A percentile compares a stretch with the other conserved stretches of the same genome.
Evolutionary conservation across 2,888 invertebrate genomes (phyloP).

Genomic region (Zaprionus obscuricornis): DNA sequence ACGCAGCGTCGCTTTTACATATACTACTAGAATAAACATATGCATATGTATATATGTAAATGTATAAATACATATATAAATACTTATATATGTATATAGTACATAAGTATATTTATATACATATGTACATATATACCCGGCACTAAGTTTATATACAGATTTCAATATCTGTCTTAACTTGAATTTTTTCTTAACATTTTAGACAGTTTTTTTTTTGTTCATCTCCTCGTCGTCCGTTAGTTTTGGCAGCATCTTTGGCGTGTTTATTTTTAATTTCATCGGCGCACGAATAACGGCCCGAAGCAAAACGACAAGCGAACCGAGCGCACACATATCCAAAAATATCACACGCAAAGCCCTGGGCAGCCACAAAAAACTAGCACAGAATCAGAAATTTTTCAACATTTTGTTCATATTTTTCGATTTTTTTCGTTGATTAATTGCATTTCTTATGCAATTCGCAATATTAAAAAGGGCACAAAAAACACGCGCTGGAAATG

Average conservation of each 20-base stretch:
- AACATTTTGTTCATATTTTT: constrained; percentile 65
- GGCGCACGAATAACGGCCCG: constrained; percentile 64
- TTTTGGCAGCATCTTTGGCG: constrained; percentile 68
- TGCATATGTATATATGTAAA: neutral
- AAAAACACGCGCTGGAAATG: constrained; percentile 43
- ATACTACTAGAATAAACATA: no score
- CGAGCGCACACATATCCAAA: constrained; percentile 76
- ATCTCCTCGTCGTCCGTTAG: constrained; percentile 22
- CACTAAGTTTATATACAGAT: constrained; percentile 18
- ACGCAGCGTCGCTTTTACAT: constrained; percentile 20
- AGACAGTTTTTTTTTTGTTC: constrained; percentile 28
- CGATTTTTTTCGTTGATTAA: constrained; percentile 28
- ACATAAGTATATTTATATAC: neutral
- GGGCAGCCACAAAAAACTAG: constrained; percentile 74
- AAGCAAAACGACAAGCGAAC: constrained; percentile 56
- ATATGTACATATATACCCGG: constrained; percentile 32
- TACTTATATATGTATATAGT: no score
- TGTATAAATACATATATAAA: neutral
- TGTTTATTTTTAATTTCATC: constrained; percentile 79
- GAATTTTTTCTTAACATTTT: constrained; percentile 22
- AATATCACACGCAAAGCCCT: constrained; percentile 81
- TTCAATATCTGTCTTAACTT: constrained; percentile 15
- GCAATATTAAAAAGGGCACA: constrained; percentile 15
- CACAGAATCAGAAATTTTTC: constrained; percentile 69
- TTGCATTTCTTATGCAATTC: constrained; percentile 63